These are phyloP conservation scores for Conomelus anceps DNA, from an alignment of 2,888 invertebrate genomes.

Conservation along the genomic window DNA sequence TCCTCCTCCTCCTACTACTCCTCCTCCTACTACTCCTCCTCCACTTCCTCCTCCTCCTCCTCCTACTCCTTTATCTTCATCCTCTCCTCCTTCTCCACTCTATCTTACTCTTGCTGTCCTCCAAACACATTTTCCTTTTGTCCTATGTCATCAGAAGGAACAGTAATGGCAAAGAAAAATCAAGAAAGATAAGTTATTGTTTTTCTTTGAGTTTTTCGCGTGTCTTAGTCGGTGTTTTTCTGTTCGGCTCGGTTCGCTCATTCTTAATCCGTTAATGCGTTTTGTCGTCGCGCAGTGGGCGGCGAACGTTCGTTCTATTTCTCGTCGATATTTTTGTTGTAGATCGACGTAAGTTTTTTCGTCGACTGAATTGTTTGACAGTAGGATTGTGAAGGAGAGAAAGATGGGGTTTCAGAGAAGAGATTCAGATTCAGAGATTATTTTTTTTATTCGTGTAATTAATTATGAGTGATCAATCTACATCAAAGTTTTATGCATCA, in stretches of 20 bases:
- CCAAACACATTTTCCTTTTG: no score
- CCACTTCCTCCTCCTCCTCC: background rate
- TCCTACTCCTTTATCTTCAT: no score
- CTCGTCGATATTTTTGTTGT: background rate
- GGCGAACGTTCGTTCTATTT: background rate
- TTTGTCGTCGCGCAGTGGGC: background rate
- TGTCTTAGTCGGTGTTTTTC: background rate
- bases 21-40: background rate
- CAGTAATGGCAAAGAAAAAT: background rate
- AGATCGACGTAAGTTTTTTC: background rate
- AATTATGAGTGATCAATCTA: no score
- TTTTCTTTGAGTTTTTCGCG: background rate
- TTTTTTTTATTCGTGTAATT: background rate
- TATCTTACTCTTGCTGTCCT: background rate
- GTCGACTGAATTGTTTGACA: background rate
- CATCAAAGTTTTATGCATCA: no score
- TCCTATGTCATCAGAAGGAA: background rate
- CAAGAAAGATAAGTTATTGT: background rate
- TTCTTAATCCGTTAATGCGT: background rate
- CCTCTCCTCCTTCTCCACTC: background rate
- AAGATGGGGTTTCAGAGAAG: background rate
- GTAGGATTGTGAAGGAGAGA: background rate
- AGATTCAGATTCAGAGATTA: background rate
- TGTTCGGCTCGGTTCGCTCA: background rate
- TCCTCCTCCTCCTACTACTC: background rate